Percentiles rank a stretch among this genome's conserved stretches.
These are phyloP conservation scores for Scomber colias DNA, from an alignment of 2,113 vertebrate species.

Conservation along the genomic window DNA sequence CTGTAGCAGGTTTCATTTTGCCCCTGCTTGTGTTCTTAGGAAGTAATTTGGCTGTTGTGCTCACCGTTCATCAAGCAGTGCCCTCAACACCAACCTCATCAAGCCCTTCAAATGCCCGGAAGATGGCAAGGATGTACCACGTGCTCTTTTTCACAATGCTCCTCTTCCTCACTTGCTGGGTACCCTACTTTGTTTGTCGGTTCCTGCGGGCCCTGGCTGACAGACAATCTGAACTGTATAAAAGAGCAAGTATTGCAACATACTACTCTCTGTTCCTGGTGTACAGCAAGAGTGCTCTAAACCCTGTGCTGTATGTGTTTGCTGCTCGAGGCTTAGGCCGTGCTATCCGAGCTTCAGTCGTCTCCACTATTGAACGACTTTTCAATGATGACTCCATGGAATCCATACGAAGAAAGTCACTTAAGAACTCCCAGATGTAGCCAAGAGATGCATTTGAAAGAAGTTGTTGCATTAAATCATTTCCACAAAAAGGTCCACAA, in stretches of 20 bases:
- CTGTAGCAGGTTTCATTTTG: constrained; percentile 78
- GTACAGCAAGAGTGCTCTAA: constrained; percentile 83
- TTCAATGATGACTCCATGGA: constrained; percentile 83
- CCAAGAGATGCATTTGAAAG: background rate
- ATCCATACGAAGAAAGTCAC: constrained; percentile 79
- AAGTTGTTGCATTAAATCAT: background rate
- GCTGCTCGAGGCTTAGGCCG: constrained; percentile 81
- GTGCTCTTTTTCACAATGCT: constrained; percentile 85
- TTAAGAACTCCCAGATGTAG: constrained; percentile 80
- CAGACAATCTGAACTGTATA: accelerated
- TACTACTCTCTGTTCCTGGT: constrained; percentile 83
- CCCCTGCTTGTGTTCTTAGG: constrained; percentile 83
- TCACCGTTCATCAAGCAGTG: constrained; percentile 51
- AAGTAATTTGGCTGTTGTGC: constrained; percentile 81
- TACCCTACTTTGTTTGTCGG: constrained; percentile 85
- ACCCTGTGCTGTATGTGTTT: constrained; percentile 86
- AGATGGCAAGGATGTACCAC: constrained; percentile 80
- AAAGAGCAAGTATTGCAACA: accelerated
- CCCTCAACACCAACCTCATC: constrained; percentile 47
- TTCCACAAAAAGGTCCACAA: background rate
- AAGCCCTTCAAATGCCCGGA: constrained; percentile 47
- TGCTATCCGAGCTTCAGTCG: constrained; percentile 76
- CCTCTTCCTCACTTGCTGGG: constrained; percentile 86
- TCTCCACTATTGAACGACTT: constrained; percentile 81
- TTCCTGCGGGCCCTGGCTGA: constrained; percentile 68